phyloP scores from a whole-genome alignment of 2,113 vertebrate genomes.

The Paramisgurnus dabryanus region DNA sequence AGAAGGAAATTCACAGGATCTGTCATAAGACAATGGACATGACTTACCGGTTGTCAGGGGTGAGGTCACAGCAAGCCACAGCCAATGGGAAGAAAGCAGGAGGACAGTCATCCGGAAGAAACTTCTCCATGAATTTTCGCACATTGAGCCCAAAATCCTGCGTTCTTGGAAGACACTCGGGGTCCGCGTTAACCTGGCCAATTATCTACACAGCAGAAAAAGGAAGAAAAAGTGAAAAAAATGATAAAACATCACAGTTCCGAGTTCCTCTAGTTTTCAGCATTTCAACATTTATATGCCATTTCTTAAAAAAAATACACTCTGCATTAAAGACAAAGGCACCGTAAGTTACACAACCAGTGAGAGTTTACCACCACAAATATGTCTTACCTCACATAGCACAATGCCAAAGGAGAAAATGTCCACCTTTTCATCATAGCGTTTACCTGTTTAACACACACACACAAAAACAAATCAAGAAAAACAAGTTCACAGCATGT shows the following conservation, averaged over 20 bases:
- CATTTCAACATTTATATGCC: neutral
- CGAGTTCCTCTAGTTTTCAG: neutral
- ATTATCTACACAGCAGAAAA: conserved; percentile 83
- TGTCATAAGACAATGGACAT: neutral
- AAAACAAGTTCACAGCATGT: neutral
- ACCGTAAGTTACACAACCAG: neutral
- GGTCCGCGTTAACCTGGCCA: conserved; percentile 95
- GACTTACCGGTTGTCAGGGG: conserved; percentile 88
- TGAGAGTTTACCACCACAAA: neutral
- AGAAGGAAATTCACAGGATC: neutral
- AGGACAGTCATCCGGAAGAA: conserved; percentile 91
- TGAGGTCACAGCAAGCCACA: conserved; percentile 90
- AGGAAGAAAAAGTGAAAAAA: neutral
- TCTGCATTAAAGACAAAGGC: neutral
- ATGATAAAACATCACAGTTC: neutral
- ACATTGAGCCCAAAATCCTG: conserved; percentile 95
- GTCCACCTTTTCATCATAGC: conserved; percentile 96
- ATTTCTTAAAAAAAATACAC: neutral
- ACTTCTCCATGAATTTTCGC: conserved; percentile 93
- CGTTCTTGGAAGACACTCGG: conserved; percentile 92
- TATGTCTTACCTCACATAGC: conserved; percentile 92
- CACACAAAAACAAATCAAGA: conserved; percentile 5
- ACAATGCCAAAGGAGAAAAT: conserved; percentile 97
- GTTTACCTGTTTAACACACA: conserved; percentile 80
- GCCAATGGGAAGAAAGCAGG: conserved; percentile 92